Conservation (phyloP, 2,888 invertebrate genomes). For the Heliconius ismenius region DNA sequence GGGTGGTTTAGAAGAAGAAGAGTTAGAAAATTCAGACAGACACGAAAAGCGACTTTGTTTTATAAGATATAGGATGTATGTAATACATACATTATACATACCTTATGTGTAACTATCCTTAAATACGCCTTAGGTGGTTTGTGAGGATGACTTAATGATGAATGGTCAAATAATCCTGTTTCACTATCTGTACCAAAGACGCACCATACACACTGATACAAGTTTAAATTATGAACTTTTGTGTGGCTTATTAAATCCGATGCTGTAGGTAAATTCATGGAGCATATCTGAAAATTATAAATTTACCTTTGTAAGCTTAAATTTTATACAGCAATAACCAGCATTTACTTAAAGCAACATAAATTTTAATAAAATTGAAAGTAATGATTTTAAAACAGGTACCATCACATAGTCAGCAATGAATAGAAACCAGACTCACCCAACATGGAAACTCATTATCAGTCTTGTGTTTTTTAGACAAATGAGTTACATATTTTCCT, state of each 20-base stretch:
- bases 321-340: background rate
- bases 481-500: constrained; percentile 65
- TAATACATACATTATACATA: constrained; percentile 38
- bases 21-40: no score
- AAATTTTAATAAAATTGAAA: background rate
- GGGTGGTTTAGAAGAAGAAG: no score
- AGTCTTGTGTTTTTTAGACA: constrained; percentile 54
- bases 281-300: constrained; percentile 58
- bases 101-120: constrained; percentile 65
- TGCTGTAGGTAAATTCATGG: constrained; percentile 47
- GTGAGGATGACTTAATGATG: constrained; percentile 68
- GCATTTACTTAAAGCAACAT: background rate
- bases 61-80: no score
- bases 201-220: constrained; percentile 76
- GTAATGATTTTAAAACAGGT: background rate
- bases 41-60: no score
- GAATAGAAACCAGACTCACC: constrained; percentile 54
- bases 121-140: constrained; percentile 69
- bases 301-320: background rate
- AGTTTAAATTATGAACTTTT: constrained; percentile 65
- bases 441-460: constrained; percentile 55
- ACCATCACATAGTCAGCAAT: background rate
- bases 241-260: constrained; percentile 63
- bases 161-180: constrained; percentile 61
- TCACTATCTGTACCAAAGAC: constrained; percentile 67